A percentile compares a stretch with the other conserved stretches of the same genome.
These are phyloP conservation scores for Tetramorium simillimum DNA, from an alignment of 1,140 invertebrate species.

Conservation along the genomic window DNA sequence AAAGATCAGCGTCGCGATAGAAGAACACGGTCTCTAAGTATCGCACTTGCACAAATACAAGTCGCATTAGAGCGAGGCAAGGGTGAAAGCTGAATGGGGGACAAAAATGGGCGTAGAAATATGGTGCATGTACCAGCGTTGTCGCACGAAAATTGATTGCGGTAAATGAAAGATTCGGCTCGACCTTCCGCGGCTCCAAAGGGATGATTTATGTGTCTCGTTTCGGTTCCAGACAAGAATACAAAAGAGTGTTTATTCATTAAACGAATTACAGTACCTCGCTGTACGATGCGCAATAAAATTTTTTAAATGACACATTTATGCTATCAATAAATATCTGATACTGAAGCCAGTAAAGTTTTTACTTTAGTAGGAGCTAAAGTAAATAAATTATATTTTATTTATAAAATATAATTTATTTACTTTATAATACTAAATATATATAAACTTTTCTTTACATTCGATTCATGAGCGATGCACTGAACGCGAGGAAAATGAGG, in stretches of 20 bases:
- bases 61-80: constrained; percentile 58
- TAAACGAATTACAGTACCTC: neutral
- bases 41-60: constrained; percentile 64
- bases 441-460: neutral
- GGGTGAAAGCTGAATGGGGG: constrained; percentile 6
- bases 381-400: neutral
- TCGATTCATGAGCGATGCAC: neutral
- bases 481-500: neutral
- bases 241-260: neutral
- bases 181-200: neutral
- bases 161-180: constrained; percentile 36
- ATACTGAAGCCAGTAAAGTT: neutral
- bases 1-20: constrained; percentile 64
- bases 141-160: constrained; percentile 36
- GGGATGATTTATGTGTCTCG: constrained; percentile 37
- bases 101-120: constrained; percentile 29
- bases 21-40: constrained; percentile 58
- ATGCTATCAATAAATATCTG: neutral
- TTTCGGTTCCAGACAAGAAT: constrained; percentile 9
- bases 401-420: neutral
- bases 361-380: neutral
- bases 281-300: neutral
- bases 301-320: neutral
- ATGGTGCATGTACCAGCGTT: neutral
- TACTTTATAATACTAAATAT: too few relatives aligned